Evolutionary conservation across 2,113 vertebrate genomes (phyloP), one percentile per base, ranked within the genome.

Genomic region (Burhinus bistriatus): DNA sequence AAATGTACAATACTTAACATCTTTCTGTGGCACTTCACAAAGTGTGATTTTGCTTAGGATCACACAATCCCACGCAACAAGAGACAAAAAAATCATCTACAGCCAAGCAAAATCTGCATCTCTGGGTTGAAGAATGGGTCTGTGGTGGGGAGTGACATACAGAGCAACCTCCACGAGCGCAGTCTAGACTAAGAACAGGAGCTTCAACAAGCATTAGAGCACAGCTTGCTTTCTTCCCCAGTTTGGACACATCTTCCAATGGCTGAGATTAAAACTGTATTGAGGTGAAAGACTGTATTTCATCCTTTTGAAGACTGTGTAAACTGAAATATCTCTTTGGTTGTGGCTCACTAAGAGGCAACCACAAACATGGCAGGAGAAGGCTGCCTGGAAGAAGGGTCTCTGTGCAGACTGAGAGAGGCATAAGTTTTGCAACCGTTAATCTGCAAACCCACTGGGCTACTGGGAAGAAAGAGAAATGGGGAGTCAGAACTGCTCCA

Each of bases 391-490:
- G 20, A 80, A 23, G 64, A 61, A 40, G 6, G 12, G 17, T 59
- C 27, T 79, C 51, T 68, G 70, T 9, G 54, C 71, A 64, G 55
- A 26, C 25, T 13, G n/a, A 11, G 34, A 57, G 32, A 51, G 36
- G 52, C 61, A 20, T 1, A 32, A 23, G 20, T 45, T 32, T 44
- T 66, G 64, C 58, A 54, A 14, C 19, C 1, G 0, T 4, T 5
- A 12, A 18, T 10, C 40, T 77, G 45, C 44, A 59, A 45, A n/a
- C 22, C 1, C 1, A 20, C 26, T 0, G 29, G 23, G 16, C 32
- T 44, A 29, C 26, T 0, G 0, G 8, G 27, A 29, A 34, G 69
- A 44, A 54, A 58, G 5, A 42, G 54, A 25, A 72, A 49, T 0
- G 5, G 40, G 26, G 29, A 65, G 30, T 54, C 86, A 45, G 30